Evolutionary conservation across 2,888 invertebrate species (phyloP).

Genomic region (Drosophila basisetae): DNA sequence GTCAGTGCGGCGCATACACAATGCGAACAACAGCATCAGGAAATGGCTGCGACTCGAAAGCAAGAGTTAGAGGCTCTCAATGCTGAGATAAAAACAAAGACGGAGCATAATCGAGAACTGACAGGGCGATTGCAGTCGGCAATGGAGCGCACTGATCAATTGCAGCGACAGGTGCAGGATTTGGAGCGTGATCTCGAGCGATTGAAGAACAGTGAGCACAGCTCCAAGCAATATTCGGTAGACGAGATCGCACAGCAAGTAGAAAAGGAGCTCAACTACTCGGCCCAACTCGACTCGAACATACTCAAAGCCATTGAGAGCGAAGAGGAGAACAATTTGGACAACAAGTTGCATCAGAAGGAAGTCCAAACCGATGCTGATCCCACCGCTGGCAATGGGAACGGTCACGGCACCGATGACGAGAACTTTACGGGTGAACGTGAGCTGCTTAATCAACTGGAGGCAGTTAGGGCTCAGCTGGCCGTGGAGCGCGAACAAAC

Average conservation of each 20-base stretch:
- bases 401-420: slow-evolving; percentile 81
- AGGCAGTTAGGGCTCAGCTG: slow-evolving; percentile 78
- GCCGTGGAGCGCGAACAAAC: slow-evolving; percentile 83
- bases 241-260: slow-evolving; percentile 87
- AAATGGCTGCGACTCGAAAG: slow-evolving; percentile 84
- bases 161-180: slow-evolving; percentile 86
- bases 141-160: slow-evolving; percentile 70
- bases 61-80: slow-evolving; percentile 87
- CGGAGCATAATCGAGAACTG: slow-evolving; percentile 85
- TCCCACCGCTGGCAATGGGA: slow-evolving; percentile 59
- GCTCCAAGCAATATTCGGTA: slow-evolving; percentile 84
- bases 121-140: slow-evolving; percentile 65
- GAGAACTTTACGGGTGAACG: slow-evolving; percentile 83
- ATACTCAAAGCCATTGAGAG: slow-evolving; percentile 87
- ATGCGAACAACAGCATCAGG: slow-evolving; percentile 76
- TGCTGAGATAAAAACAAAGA: slow-evolving; percentile 87
- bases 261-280: slow-evolving; percentile 87
- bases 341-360: slow-evolving; percentile 71
- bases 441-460: slow-evolving; percentile 82
- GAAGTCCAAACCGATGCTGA: slow-evolving; percentile 61
- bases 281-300: slow-evolving; percentile 87
- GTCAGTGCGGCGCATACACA: slow-evolving; percentile 85
- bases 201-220: slow-evolving; percentile 77
- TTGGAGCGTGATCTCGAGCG: slow-evolving; percentile 85
- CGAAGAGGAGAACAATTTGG: slow-evolving; percentile 85